Conservation (phyloP, 1,140 invertebrate genomes). For the Drosophila grimshawi region DNA sequence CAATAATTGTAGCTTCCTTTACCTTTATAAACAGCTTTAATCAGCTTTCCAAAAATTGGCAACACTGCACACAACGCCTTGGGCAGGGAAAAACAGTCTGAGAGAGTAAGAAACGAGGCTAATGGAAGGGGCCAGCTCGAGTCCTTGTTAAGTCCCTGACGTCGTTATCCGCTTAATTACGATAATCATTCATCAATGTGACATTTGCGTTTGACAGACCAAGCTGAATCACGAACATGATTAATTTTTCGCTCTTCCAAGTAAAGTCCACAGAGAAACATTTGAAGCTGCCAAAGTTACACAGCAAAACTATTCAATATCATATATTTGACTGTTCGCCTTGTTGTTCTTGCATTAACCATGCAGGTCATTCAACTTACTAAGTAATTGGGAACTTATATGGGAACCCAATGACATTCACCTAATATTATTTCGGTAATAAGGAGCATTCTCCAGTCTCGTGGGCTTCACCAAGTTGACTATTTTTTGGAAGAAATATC, state of each 20-base stretch:
- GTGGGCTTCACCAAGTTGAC: too few relatives aligned
- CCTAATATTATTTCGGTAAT: too few relatives aligned
- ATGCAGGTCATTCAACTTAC: too few relatives aligned
- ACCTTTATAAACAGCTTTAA: too few relatives aligned
- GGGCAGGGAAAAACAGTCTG: background rate
- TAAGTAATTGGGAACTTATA: too few relatives aligned
- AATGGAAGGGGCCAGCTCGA: constrained; percentile 1
- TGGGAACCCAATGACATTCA: too few relatives aligned
- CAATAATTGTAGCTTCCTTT: too few relatives aligned
- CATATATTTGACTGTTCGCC: background rate
- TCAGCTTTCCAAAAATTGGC: too few relatives aligned
- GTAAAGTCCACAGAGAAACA: constrained; percentile 1
- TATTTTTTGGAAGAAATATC: too few relatives aligned
- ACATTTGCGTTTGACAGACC: constrained; percentile 77
- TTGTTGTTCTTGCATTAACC: background rate
- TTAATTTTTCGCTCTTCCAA: constrained; percentile 55
- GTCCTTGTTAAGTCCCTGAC: constrained; percentile 43
- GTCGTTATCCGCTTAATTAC: constrained; percentile 77
- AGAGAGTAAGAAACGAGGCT: too few relatives aligned
- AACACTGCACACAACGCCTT: background rate
- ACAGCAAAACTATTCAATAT: constrained; percentile 30
- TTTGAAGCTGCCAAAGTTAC: constrained; percentile 20
- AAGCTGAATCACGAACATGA: constrained; percentile 75
- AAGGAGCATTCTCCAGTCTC: too few relatives aligned
- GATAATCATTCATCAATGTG: constrained; percentile 82